Base-by-base conservation (phyloP, 1,140 invertebrate species). In the Microplitis demolitor region DNA sequence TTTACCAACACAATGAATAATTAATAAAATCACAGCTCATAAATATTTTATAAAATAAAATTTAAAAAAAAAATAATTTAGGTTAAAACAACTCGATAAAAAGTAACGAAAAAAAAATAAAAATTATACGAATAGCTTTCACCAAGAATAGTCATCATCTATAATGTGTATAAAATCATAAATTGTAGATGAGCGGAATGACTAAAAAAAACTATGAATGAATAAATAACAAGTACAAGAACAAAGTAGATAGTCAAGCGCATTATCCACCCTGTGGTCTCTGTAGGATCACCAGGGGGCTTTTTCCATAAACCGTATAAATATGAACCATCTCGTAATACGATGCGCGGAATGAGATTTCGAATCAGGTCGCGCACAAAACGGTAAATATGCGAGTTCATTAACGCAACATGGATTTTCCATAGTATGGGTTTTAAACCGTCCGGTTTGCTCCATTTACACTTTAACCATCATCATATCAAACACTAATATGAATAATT, bases 311-410 rank as follows among this genome's bases (percentile, higher is more conserved):
- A 45, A 9, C 5, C 39, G 39, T 45, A 11, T 45, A 45, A 45
- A 11, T 9, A 45, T 45, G 39, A 11, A 45, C 11, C 39, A 45
- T 45, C 4, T 24, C 4, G 56, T n/a, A 9, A 58, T 58, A 16
- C 8, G 9, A 37, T 62, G 60, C 13, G 33, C 34, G 60, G n/a
- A 62, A 62, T 35, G 33, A 37, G 60, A 45, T 6, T 24, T 45
- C 6, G 39, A 62, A 62, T 62, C 31, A 62, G 60, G 60, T 62
- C 60, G 34, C 8, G n/a, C 34, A 35, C 35, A 37, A 37, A 62
- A 62, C 60, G 60, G 60, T 62, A 62, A 62, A 62, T 62, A 35
- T 13, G 34, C 60, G 60, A 62, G 60, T 35, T 62, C 60, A 62
- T 62, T 62, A 62, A 62, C 60, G 60, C 60, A 35, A 4, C 60